Evolutionary conservation across 2,113 vertebrate species (phyloP).

Genomic region (Colossoma macropomum): DNA sequence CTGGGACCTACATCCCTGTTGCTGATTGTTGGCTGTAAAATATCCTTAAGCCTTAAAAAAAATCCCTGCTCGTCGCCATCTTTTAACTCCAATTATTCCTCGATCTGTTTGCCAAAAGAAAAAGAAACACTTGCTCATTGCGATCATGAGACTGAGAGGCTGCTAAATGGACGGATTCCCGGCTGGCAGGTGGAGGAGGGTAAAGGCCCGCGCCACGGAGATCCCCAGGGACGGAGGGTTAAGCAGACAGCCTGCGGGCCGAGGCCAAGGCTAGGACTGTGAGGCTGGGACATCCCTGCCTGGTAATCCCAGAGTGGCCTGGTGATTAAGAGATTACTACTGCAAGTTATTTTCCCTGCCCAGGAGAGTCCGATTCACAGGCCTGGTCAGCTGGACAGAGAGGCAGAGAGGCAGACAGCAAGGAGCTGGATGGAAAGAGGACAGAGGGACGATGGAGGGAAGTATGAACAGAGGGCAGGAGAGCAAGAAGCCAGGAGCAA

Average conservation of each 20-base stretch:
- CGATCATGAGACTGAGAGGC: no score
- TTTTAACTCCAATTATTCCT: neutral
- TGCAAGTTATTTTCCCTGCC: slow-evolving; percentile 70
- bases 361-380: slow-evolving; percentile 57
- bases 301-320: slow-evolving; percentile 72
- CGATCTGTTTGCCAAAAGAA: neutral
- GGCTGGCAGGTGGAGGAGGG: neutral
- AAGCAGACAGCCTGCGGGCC: neutral
- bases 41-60: no score
- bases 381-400: slow-evolving; percentile 25
- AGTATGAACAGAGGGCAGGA: neutral
- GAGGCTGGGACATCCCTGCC: slow-evolving; percentile 57
- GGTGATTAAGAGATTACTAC: slow-evolving; percentile 78
- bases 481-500: neutral
- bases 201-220: neutral
- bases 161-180: neutral
- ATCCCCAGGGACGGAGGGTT: neutral
- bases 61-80: neutral
- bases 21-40: neutral
- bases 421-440: slow-evolving; percentile 20
- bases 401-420: slow-evolving; percentile 6
- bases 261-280: slow-evolving; percentile 23
- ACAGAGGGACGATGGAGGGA: neutral
- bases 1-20: no score
- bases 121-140: neutral